Percentiles rank a stretch among this genome's conserved stretches.
phyloP scores from a whole-genome alignment of 2,113 vertebrate genomes.

The Centropus bengalensis region DNA sequence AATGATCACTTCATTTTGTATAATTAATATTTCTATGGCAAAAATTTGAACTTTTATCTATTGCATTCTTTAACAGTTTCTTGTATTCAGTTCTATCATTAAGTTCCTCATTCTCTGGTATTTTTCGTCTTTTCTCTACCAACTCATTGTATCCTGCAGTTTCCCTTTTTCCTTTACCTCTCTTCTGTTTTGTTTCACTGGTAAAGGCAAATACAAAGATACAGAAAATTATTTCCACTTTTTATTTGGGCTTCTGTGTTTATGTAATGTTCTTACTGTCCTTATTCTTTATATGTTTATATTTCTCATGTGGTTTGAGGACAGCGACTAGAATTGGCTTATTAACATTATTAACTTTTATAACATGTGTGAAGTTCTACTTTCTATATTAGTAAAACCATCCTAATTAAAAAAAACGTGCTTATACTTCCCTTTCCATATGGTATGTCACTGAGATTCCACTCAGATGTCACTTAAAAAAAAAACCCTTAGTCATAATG shows the following conservation, averaged over 20 bases:
- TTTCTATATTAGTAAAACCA: neutral
- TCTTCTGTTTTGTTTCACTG: neutral
- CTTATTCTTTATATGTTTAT: neutral
- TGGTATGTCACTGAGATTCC: neutral
- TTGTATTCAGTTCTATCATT: neutral
- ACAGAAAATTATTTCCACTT: neutral
- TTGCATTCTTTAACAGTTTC: neutral
- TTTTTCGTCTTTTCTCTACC: neutral
- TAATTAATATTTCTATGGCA: neutral
- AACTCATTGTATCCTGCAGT: neutral
- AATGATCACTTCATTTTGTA: neutral
- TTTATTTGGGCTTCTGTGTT: neutral
- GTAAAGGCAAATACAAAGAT: neutral
- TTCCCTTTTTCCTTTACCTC: neutral
- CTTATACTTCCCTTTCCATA: neutral
- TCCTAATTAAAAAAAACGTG: neutral
- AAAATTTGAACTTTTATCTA: neutral
- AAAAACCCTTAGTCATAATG: neutral
- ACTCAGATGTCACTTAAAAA: neutral
- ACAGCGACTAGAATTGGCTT: neutral
- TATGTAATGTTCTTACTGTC: neutral
- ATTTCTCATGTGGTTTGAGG: neutral
- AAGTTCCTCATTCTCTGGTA: neutral
- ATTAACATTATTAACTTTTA: neutral
- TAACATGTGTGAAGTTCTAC: neutral